A percentile compares a stretch with the other conserved stretches of the same genome.
Conservation (phyloP, 2,113 vertebrate genomes). For the Catharus bicknelli region DNA sequence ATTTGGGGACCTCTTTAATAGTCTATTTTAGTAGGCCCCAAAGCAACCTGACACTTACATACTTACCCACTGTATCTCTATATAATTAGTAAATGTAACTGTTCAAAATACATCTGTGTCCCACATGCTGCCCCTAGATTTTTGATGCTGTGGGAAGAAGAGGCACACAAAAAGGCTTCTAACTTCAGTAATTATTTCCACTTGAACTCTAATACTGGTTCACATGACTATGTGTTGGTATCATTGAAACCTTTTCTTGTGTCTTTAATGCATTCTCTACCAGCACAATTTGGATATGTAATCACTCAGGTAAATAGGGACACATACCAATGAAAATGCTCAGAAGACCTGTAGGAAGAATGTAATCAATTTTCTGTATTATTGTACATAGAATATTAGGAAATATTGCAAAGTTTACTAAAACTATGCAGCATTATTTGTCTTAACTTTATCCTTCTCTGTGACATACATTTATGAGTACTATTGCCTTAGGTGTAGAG, state of each 20-base stretch:
- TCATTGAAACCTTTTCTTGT: neutral
- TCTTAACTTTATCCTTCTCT: neutral
- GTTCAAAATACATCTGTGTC: neutral
- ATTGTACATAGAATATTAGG: neutral
- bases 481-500: neutral
- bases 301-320: neutral
- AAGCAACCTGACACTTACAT: neutral
- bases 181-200: neutral
- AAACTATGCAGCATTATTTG: neutral
- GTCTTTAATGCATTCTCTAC: neutral
- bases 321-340: neutral
- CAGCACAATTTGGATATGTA: neutral
- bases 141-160: neutral
- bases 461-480: neutral
- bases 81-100: slow-evolving; percentile 19
- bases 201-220: neutral
- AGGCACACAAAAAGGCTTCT: neutral
- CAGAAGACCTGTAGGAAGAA: neutral
- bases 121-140: neutral
- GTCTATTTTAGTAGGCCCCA: slow-evolving; percentile 17
- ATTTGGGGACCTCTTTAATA: slow-evolving; percentile 24
- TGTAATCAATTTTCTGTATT: neutral
- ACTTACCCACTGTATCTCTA: neutral
- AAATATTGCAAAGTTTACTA: neutral
- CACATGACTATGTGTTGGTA: neutral